Conservation (phyloP, 1,140 invertebrate genomes). For the Hylaeus volcanicus region DNA sequence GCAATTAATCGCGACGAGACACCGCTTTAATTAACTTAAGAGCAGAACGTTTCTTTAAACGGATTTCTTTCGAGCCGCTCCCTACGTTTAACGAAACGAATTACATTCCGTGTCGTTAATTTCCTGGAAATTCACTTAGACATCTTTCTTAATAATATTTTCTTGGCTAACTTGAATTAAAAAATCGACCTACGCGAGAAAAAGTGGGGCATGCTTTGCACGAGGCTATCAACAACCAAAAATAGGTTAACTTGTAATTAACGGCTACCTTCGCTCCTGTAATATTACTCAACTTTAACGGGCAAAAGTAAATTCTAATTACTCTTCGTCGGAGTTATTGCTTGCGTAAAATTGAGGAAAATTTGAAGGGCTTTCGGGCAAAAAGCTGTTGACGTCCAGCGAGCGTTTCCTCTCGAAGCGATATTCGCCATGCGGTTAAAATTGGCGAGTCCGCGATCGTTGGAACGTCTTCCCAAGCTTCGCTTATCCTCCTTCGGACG, state of each 20-base stretch:
- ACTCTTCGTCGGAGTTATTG: neutral
- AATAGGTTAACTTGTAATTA: no score
- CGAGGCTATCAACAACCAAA: no score
- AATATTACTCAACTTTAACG: no score
- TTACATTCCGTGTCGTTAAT: conserved; percentile 10
- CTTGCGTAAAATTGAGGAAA: neutral
- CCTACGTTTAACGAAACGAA: conserved; percentile 1
- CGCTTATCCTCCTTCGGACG: neutral
- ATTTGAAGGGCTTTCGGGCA: neutral
- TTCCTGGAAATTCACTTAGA: neutral
- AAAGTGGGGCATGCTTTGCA: no score
- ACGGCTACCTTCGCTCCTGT: no score
- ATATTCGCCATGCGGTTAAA: no score
- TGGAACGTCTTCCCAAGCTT: neutral
- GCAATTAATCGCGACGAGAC: conserved; percentile 37
- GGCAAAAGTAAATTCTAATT: no score
- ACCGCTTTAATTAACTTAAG: conserved; percentile 26
- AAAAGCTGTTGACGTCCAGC: neutral
- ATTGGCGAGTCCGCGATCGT: neutral
- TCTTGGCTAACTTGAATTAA: no score
- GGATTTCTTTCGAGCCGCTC: neutral
- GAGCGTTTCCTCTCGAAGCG: neutral
- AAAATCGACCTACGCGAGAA: no score
- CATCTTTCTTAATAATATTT: no score
- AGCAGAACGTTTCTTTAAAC: neutral